These are phyloP conservation scores for Frieseomelitta varia DNA, from an alignment of 1,140 invertebrate genomes.

Conservation along the genomic window DNA sequence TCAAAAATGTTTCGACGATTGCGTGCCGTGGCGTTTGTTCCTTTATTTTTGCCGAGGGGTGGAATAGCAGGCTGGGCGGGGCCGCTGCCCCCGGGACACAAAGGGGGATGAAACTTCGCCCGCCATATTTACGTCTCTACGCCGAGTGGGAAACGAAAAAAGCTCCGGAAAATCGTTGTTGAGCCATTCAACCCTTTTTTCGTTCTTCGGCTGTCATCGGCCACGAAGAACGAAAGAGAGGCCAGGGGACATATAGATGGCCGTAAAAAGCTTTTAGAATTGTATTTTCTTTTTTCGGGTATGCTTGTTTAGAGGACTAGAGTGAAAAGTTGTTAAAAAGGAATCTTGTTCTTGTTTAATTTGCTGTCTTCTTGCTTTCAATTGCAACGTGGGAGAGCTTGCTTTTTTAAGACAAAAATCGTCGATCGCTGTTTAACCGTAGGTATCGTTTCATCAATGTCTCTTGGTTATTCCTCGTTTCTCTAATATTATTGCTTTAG, in stretches of 20 bases:
- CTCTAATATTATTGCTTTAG: not conserved
- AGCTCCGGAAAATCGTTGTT: conserved; percentile 58
- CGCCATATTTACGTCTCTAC: conserved; percentile 77
- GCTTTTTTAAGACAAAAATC: too few species aligned
- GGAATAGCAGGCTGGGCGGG: conserved; percentile 78
- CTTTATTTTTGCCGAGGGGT: conserved; percentile 79
- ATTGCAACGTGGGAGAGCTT: not conserved
- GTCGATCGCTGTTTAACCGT: too few species aligned
- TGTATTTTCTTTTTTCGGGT: not conserved
- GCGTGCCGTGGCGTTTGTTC: conserved; percentile 77
- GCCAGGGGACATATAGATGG: too few species aligned
- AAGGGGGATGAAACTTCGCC: conserved; percentile 79
- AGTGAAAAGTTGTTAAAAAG: not conserved
- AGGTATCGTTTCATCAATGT: too few species aligned
- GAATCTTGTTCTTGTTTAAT: not conserved
- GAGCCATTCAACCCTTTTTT: conserved; percentile 24
- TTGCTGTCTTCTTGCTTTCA: too few species aligned
- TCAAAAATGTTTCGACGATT: conserved; percentile 80
- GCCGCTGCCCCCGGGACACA: conserved; percentile 68
- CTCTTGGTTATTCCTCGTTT: not conserved
- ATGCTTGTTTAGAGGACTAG: not conserved
- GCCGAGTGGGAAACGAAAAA: conserved; percentile 67
- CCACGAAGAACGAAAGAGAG: too few species aligned
- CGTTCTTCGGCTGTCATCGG: conserved; percentile 1
- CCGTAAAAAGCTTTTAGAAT: not conserved